These are phyloP conservation scores for Drosophila nikananu DNA, from an alignment of 1,140 invertebrate species.

Conservation along the genomic window DNA sequence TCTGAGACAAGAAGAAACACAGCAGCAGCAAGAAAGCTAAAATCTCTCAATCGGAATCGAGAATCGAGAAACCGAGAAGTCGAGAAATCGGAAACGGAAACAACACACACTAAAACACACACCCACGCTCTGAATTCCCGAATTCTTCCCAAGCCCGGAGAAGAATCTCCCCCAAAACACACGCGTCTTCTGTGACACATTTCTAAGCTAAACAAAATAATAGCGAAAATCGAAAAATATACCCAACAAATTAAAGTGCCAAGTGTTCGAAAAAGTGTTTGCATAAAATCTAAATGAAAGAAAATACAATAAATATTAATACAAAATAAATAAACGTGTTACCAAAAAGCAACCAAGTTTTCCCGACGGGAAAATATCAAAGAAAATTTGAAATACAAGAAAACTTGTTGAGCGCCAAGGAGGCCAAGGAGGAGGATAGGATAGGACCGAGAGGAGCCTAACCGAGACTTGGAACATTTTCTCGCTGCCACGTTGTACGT, in stretches of 20 bases:
- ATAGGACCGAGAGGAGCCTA: constrained; percentile 2
- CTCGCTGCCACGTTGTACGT: constrained; percentile 74
- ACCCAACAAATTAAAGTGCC: constrained; percentile 46
- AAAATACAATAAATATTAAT: constrained; percentile 19
- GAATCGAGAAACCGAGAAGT: constrained; percentile 25
- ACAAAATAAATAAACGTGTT: constrained; percentile 20
- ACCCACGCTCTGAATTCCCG: constrained; percentile 6
- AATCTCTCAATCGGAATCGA: constrained; percentile 27
- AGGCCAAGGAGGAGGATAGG: constrained; percentile 6
- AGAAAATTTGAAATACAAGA: constrained; percentile 2
- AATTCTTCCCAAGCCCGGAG: background rate
- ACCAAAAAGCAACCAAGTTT: constrained; percentile 12
- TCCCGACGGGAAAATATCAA: constrained; percentile 43
- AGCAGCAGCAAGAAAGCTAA: constrained; percentile 27
- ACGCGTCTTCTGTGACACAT: constrained; percentile 20
- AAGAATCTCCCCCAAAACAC: constrained; percentile 5
- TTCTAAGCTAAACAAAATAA: constrained; percentile 1
- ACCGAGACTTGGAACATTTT: constrained; percentile 47
- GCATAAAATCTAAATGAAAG: constrained; percentile 26
- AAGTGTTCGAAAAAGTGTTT: constrained; percentile 51
- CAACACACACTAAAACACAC: background rate
- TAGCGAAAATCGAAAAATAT: constrained; percentile 23
- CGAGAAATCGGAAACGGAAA: constrained; percentile 16
- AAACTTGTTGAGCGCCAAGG: constrained; percentile 58
- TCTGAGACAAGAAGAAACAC: constrained; percentile 34